Percentiles rank a stretch among this genome's conserved stretches.
Conservation (phyloP, 1,140 invertebrate species). For the Plodia interpunctella region DNA sequence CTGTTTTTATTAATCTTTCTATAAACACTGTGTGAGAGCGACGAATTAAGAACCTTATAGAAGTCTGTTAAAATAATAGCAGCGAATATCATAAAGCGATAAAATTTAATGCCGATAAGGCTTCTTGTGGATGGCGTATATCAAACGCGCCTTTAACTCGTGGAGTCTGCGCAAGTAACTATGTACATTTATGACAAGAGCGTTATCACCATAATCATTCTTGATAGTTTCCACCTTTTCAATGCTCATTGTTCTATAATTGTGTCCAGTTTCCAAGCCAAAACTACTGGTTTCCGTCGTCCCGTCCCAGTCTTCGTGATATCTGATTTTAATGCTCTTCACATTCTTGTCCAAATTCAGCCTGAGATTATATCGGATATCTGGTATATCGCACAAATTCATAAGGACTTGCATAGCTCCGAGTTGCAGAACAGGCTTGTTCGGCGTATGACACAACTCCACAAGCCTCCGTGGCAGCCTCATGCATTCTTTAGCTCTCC, state of each 20-base stretch:
- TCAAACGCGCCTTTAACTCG: conserved; percentile 37
- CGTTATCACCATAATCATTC: conserved; percentile 49
- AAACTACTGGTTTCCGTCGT: conserved; percentile 47
- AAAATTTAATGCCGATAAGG: conserved; percentile 33
- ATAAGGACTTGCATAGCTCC: conserved; percentile 55
- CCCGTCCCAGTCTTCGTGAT: conserved; percentile 61
- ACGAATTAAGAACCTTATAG: too few species aligned
- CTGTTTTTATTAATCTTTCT: too few species aligned
- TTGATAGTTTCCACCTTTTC: conserved; percentile 49
- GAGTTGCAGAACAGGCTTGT: conserved; percentile 48
- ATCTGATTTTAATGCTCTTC: conserved; percentile 39
- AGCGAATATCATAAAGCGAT: background rate
- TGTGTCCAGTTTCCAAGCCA: conserved; percentile 50
- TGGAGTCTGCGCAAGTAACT: conserved; percentile 44
- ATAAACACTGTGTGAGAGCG: too few species aligned
- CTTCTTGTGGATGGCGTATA: conserved; percentile 50
- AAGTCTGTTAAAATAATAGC: too few species aligned
- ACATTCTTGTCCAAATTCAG: conserved; percentile 38
- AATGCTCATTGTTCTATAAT: conserved; percentile 58
- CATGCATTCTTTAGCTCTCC: conserved; percentile 55
- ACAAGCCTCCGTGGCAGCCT: conserved; percentile 42
- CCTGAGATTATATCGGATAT: conserved; percentile 50
- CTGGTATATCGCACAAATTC: conserved; percentile 61
- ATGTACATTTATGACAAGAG: conserved; percentile 42
- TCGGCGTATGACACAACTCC: conserved; percentile 29